phyloP scores from a whole-genome alignment of 2,113 vertebrate species.

The Elgaria multicarinata region DNA sequence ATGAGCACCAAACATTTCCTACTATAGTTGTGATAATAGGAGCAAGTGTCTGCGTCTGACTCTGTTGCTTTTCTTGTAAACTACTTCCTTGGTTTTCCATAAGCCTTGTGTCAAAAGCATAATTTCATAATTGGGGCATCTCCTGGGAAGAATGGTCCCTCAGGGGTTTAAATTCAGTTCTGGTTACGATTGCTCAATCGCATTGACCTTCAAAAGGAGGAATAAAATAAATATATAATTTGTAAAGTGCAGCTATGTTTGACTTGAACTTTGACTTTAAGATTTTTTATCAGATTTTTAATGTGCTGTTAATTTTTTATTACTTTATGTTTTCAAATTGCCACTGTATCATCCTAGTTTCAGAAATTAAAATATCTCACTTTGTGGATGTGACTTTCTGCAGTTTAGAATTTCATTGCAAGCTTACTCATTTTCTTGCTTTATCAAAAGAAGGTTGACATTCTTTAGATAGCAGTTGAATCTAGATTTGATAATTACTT shows the following conservation, averaged over 20 bases:
- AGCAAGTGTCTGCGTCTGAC: not conserved
- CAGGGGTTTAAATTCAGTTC: not conserved
- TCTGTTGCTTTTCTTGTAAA: slow-evolving; percentile 32
- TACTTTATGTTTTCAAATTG: not conserved
- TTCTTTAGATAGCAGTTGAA: too few species aligned
- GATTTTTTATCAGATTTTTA: slow-evolving; percentile 37
- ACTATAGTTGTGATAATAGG: not conserved
- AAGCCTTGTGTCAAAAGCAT: slow-evolving; percentile 56
- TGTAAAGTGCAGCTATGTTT: slow-evolving; percentile 38
- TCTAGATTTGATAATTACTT: too few species aligned
- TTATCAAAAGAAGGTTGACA: too few species aligned
- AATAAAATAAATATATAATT: slow-evolving; percentile 39
- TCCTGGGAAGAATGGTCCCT: not conserved
- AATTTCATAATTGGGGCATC: slow-evolving; percentile 22
- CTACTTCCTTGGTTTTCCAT: slow-evolving; percentile 43
- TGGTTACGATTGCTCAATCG: not conserved
- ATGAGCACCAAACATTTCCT: not conserved
- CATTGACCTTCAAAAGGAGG: slow-evolving; percentile 37
- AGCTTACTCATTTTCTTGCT: not conserved
- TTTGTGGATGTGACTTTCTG: not conserved
- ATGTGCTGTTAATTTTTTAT: not conserved
- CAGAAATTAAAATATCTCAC: not conserved
- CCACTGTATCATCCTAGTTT: not conserved
- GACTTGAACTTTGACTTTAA: slow-evolving; percentile 49
- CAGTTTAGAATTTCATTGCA: not conserved